Evolutionary conservation across 2,797 vertebrate species (phyloP).

Genomic region (Lagocephalus sceleratus): DNA sequence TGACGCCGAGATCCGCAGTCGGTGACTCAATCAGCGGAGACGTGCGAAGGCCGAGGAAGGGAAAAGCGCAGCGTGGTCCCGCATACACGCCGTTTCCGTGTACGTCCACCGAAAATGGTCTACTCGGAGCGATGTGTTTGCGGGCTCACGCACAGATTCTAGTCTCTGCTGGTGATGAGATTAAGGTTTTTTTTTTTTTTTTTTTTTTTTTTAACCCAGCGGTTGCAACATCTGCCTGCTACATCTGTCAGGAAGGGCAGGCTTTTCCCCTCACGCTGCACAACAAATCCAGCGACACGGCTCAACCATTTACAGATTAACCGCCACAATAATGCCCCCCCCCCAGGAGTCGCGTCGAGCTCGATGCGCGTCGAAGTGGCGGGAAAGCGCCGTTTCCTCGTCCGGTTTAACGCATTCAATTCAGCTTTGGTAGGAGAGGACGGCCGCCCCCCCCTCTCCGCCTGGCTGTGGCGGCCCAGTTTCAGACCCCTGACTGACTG

Average conservation of each 20-base stretch:
- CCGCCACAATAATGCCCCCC: constrained; percentile 52
- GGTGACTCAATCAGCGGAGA: constrained; percentile 7
- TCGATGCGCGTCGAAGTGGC: constrained; percentile 4
- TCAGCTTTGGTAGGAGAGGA: constrained; percentile 14
- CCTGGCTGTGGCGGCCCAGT: constrained; percentile 71
- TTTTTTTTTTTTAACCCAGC: constrained; percentile 49
- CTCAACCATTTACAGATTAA: constrained; percentile 74
- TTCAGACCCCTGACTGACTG: constrained; percentile 65
- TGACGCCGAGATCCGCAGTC: not conserved
- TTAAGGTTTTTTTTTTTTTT: constrained; percentile 61
- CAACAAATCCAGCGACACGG: constrained; percentile 62
- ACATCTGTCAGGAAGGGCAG: constrained; percentile 66
- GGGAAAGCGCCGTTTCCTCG: constrained; percentile 7
- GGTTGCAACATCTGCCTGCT: constrained; percentile 70
- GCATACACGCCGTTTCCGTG: too few species aligned
- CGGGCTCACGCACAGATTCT: constrained; percentile 15
- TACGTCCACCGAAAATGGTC: not conserved
- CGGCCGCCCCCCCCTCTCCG: constrained; percentile 63
- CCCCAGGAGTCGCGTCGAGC: constrained; percentile 28
- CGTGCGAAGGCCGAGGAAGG: constrained; percentile 13
- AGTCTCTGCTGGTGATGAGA: constrained; percentile 54
- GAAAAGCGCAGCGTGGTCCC: constrained; percentile 4
- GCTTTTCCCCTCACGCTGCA: constrained; percentile 47
- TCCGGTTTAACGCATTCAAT: constrained; percentile 1
- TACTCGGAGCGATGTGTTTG: constrained; percentile 15